A percentile compares a stretch with the other conserved stretches of the same genome.
These are phyloP conservation scores for Ramazzottius varieornatus DNA, from an alignment of 2,888 invertebrate genomes.

Conservation along the genomic window DNA sequence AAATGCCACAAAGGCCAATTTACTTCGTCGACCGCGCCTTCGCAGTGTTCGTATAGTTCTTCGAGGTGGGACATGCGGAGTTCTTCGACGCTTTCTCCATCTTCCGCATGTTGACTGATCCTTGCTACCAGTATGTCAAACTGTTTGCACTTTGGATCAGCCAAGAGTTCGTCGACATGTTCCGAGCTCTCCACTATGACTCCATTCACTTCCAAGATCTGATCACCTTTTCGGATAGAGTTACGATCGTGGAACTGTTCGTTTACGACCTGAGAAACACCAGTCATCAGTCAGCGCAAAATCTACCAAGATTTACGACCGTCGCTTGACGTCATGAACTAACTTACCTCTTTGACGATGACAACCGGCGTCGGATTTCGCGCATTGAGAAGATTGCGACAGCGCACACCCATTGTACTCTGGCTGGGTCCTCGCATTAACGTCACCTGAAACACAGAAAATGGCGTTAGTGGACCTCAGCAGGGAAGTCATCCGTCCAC, in stretches of 20 bases:
- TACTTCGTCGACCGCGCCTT: background rate
- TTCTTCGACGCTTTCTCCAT: background rate
- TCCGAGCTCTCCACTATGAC: background rate
- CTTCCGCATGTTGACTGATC: background rate
- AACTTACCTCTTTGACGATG: background rate
- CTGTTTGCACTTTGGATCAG: background rate
- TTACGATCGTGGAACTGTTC: background rate
- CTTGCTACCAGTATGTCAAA: background rate
- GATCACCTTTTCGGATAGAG: background rate
- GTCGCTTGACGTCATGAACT: too few relatives aligned
- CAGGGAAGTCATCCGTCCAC: too few relatives aligned
- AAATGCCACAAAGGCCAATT: too few relatives aligned
- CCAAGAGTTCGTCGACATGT: background rate
- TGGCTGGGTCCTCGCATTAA: background rate
- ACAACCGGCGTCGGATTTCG: background rate
- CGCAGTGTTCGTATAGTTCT: background rate
- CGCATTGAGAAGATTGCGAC: background rate
- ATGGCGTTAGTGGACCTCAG: too few relatives aligned
- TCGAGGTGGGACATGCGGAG: background rate
- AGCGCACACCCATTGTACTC: background rate
- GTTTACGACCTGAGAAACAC: background rate
- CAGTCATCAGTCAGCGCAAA: too few relatives aligned
- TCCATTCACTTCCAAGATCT: background rate
- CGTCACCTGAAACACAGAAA: background rate
- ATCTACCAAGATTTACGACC: background rate